Evolutionary conservation across 35 echinoderm and acorn worm species (phyloP).

Genomic region (Apostichopus californicus): DNA sequence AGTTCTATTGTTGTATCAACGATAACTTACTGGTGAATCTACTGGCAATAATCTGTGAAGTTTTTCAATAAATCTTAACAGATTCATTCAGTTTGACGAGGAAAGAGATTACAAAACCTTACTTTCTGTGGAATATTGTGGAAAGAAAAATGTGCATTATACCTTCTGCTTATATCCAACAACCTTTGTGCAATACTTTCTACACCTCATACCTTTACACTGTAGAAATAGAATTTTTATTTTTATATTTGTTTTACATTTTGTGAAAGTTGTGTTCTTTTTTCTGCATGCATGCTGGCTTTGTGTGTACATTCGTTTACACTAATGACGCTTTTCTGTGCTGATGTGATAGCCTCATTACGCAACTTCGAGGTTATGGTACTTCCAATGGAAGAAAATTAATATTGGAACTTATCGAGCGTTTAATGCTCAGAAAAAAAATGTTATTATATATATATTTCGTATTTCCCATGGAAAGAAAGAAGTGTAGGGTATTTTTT

Average conservation of each 20-base stretch:
- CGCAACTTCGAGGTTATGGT: background rate
- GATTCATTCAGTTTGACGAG: background rate
- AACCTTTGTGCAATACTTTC: background rate
- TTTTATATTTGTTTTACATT: conserved; percentile 22
- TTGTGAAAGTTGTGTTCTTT: conserved; percentile 38
- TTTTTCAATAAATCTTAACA: background rate
- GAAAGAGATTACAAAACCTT: background rate
- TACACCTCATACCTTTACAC: conserved; percentile 12
- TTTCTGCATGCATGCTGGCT: conserved; percentile 40
- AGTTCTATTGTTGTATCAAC: background rate
- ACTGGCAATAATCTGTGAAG: background rate
- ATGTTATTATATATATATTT: background rate
- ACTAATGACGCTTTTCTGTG: conserved; percentile 10
- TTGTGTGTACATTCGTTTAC: conserved; percentile 1
- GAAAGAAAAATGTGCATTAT: background rate
- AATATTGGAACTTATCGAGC: conserved; percentile 16
- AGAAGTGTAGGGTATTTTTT: background rate
- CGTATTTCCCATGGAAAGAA: conserved; percentile 44
- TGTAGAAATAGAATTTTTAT: conserved; percentile 34
- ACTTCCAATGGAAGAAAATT: conserved; percentile 42
- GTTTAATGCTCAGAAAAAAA: background rate
- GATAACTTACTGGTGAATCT: background rate
- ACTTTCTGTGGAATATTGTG: background rate
- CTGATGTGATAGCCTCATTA: background rate
- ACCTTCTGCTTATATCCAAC: background rate